phyloP scores from a whole-genome alignment of 2,797 vertebrate genomes.

The Ptychobarbus kaznakovi region DNA sequence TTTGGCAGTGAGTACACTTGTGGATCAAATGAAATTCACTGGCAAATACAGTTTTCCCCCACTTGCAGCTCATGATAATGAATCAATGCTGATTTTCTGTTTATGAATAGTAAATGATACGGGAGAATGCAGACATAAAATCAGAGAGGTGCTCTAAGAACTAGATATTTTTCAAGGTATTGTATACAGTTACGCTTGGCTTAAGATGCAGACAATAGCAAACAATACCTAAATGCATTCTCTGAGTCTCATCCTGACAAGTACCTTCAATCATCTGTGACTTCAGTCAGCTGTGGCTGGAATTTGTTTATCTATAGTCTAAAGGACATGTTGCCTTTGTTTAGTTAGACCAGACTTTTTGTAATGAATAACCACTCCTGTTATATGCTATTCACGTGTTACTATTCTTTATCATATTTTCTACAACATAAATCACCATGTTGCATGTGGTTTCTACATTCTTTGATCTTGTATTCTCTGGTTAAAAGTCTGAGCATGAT shows the following conservation, averaged over 20 bases:
- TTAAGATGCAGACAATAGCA: constrained; percentile 24
- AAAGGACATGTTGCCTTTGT: constrained; percentile 65
- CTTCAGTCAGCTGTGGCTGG: constrained; percentile 44
- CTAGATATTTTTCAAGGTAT: background rate
- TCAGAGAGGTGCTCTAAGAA: constrained; percentile 14
- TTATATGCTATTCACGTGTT: background rate
- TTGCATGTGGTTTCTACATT: constrained; percentile 3
- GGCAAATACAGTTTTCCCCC: background rate
- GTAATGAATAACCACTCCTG: constrained; percentile 63
- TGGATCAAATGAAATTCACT: constrained; percentile 27
- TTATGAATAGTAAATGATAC: constrained; percentile 5
- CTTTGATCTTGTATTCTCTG: background rate
- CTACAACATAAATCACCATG: constrained; percentile 2
- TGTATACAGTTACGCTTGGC: background rate
- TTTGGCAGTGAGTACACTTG: constrained; percentile 24
- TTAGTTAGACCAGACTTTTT: constrained; percentile 57
- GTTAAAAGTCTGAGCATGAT: background rate
- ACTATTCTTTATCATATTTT: background rate
- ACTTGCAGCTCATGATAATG: background rate
- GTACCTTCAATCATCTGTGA: constrained; percentile 50
- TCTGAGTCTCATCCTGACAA: constrained; percentile 24
- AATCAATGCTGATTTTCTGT: background rate
- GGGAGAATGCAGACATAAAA: background rate
- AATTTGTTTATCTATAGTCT: constrained; percentile 64
- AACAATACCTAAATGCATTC: constrained; percentile 22